A percentile compares a stretch with the other conserved stretches of the same genome.
phyloP scores from a whole-genome alignment of 2,888 invertebrate genomes.

The Noctua fimbriata region DNA sequence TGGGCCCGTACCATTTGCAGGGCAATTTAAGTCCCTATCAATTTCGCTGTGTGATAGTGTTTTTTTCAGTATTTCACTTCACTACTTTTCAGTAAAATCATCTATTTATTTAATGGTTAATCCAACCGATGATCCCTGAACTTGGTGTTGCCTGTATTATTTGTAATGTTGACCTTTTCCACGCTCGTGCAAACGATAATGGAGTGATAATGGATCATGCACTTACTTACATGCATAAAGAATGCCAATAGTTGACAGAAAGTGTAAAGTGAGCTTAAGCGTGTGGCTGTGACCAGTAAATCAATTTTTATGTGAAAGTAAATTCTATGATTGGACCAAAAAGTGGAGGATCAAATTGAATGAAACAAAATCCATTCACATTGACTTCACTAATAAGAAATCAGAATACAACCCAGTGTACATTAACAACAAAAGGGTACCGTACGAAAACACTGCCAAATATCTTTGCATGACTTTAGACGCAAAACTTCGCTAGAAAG shows the following conservation, averaged over 20 bases:
- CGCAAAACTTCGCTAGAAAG: too few relatives aligned
- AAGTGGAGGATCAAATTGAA: too few relatives aligned
- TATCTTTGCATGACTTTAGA: too few relatives aligned
- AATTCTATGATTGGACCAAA: too few relatives aligned
- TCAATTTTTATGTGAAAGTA: not conserved
- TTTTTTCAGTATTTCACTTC: not conserved
- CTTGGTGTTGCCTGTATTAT: not conserved
- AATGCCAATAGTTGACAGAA: not conserved
- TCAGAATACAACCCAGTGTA: too few relatives aligned
- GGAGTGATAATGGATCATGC: not conserved
- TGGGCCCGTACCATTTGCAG: not conserved
- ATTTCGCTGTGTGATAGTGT: not conserved
- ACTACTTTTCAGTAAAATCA: not conserved
- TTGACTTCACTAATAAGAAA: too few relatives aligned
- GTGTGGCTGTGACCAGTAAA: not conserved
- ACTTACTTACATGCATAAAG: too few relatives aligned
- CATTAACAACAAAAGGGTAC: too few relatives aligned
- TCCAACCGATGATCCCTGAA: not conserved
- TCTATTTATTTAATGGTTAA: not conserved
- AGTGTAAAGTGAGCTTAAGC: too few relatives aligned
- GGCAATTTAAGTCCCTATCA: not conserved
- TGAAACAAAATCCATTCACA: too few relatives aligned
- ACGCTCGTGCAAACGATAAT: not conserved
- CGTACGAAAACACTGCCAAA: too few relatives aligned
- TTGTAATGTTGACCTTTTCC: not conserved